Evolutionary conservation across 2,113 vertebrate species (phyloP).

Genomic region (Leucosticte australis): DNA sequence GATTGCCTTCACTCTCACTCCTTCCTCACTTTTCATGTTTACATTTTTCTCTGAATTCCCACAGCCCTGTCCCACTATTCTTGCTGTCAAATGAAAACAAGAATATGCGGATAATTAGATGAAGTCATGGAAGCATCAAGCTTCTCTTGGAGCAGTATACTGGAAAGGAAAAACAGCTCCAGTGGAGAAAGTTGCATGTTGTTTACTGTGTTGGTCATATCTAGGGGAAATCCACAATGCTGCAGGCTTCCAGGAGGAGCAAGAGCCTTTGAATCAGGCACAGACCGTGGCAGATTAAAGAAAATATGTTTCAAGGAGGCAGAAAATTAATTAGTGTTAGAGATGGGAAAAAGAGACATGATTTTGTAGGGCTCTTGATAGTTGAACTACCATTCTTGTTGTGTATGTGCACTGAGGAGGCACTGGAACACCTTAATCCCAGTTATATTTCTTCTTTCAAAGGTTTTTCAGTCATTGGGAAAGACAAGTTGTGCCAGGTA

Average conservation of each 20-base stretch:
- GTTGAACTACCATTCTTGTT: background rate
- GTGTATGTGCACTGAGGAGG: background rate
- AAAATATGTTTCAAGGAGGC: background rate
- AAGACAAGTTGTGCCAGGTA: background rate
- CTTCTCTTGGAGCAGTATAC: background rate
- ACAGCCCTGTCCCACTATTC: background rate
- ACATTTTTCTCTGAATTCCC: background rate
- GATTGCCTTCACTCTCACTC: background rate
- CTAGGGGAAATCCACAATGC: background rate
- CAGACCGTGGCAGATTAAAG: background rate
- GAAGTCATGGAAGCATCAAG: background rate
- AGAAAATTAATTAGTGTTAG: background rate
- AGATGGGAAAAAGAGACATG: background rate
- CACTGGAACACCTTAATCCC: background rate
- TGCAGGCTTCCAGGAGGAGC: background rate
- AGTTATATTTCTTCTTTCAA: background rate
- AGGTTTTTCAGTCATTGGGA: background rate
- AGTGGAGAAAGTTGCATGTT: background rate
- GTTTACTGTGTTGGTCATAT: background rate
- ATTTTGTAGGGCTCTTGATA: background rate
- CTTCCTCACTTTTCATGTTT: background rate
- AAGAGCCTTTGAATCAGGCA: background rate
- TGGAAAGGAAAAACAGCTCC: background rate
- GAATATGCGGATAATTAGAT: background rate
- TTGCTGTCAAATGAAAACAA: background rate